Evolutionary conservation across 2,113 vertebrate species (phyloP).

Genomic region (Neogale vison): DNA sequence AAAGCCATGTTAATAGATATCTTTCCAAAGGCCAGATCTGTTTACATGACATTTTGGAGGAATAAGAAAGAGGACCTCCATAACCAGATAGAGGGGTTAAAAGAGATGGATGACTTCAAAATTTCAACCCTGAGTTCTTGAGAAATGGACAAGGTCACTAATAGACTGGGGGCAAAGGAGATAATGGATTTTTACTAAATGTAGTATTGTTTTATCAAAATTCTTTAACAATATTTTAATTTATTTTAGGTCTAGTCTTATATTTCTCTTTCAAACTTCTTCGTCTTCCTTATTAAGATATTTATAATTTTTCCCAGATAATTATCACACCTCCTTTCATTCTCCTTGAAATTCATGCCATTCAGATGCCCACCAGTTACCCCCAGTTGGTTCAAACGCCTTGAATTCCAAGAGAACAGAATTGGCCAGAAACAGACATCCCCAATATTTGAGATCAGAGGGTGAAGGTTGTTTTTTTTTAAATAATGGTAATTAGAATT

Average conservation of each 20-base stretch:
- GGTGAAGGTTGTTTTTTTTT: not conserved
- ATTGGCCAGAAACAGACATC: slow-evolving; percentile 14
- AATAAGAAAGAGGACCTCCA: not conserved
- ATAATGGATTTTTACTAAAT: slow-evolving; percentile 42
- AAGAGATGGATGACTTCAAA: slow-evolving; percentile 41
- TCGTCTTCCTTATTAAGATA: slow-evolving; percentile 29
- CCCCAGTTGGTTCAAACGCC: not conserved
- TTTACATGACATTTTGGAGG: not conserved
- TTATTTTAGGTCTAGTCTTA: slow-evolving; percentile 39
- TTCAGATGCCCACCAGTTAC: slow-evolving; percentile 34
- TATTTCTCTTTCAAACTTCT: slow-evolving; percentile 32
- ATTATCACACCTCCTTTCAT: slow-evolving; percentile 48
- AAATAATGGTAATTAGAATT: slow-evolving; percentile 34
- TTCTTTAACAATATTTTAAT: slow-evolving; percentile 1
- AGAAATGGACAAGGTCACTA: slow-evolving; percentile 1
- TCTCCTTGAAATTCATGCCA: slow-evolving; percentile 46
- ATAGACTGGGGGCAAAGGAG: not conserved
- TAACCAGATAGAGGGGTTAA: not conserved
- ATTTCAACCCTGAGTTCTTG: not conserved
- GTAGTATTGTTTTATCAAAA: slow-evolving; percentile 4
- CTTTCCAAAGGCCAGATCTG: not conserved
- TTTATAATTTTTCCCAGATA: slow-evolving; percentile 30
- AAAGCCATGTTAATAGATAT: slow-evolving; percentile 32
- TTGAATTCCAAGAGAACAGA: slow-evolving; percentile 35
- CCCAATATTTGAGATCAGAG: not conserved